These are phyloP conservation scores for Pangasius sanitwongsei DNA, from an alignment of 2,797 vertebrate genomes.

Conservation along the genomic window DNA sequence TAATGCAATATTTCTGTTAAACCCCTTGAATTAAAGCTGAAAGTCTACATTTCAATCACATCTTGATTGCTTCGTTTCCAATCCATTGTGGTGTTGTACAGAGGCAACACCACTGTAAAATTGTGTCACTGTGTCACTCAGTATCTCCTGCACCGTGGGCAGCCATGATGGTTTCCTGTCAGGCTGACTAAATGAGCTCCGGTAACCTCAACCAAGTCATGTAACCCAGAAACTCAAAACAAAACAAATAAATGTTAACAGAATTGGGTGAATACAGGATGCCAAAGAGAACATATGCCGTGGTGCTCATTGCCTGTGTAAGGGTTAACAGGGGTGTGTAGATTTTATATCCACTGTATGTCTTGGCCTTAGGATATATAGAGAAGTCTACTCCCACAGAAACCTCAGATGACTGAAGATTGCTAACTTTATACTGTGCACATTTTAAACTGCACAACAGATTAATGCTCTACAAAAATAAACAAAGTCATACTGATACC, in stretches of 20 bases:
- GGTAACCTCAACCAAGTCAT: background rate
- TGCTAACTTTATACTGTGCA: background rate
- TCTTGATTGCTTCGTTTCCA: too few species aligned
- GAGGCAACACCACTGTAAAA: too few species aligned
- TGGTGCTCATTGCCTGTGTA: background rate
- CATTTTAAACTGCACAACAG: background rate
- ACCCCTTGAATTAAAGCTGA: too few species aligned
- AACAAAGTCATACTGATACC: background rate
- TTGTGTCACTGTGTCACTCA: background rate
- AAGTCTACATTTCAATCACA: too few species aligned
- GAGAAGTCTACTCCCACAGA: background rate
- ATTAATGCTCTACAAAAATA: background rate
- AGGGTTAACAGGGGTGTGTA: background rate
- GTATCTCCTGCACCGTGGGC: background rate
- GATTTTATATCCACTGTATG: background rate
- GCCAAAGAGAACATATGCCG: background rate
- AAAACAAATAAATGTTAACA: background rate
- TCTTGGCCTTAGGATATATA: background rate
- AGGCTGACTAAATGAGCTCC: background rate
- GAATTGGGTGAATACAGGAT: background rate
- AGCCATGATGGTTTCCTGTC: background rate
- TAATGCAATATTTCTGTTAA: too few species aligned
- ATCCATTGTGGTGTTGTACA: too few species aligned
- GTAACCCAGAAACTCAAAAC: background rate
- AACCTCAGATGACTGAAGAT: background rate